Evolutionary conservation across 2,797 vertebrate species (phyloP).

Genomic region (Anguilla marmorata): DNA sequence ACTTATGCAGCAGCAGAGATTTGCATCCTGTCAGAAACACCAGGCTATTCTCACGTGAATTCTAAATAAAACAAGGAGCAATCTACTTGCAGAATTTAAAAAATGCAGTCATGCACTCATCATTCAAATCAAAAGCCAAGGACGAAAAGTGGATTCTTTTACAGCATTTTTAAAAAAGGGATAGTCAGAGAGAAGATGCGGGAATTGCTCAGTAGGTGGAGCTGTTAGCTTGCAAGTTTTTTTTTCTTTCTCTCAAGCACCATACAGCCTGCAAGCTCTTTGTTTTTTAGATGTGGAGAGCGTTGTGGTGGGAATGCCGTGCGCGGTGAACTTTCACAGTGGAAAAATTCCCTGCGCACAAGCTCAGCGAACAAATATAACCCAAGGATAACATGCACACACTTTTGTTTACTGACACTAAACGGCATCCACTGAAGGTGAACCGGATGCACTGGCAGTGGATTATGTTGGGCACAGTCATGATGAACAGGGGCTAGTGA

Average conservation of each 20-base stretch:
- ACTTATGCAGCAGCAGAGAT: background rate
- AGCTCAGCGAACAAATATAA: background rate
- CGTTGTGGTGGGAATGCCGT: background rate
- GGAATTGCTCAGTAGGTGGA: constrained; percentile 16
- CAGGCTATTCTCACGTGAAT: background rate
- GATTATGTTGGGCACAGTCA: background rate
- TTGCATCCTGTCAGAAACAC: background rate
- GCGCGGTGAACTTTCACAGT: background rate
- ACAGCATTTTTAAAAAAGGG: background rate
- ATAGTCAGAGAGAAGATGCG: background rate
- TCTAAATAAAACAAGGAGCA: background rate
- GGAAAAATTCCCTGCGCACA: background rate
- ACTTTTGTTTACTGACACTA: background rate
- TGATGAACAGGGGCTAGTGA: background rate
- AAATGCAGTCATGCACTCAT: background rate
- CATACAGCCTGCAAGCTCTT: background rate
- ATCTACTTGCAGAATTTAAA: background rate
- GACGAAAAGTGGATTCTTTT: background rate
- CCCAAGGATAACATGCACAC: background rate
- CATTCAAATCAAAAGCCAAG: background rate
- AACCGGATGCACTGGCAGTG: background rate
- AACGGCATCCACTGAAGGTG: background rate
- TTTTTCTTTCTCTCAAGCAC: background rate
- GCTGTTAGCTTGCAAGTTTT: background rate
- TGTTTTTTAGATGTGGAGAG: background rate